Percentiles rank a stretch among this genome's conserved stretches.
phyloP scores from a whole-genome alignment of 2,797 vertebrate genomes.

The Eulemur rubriventer region DNA sequence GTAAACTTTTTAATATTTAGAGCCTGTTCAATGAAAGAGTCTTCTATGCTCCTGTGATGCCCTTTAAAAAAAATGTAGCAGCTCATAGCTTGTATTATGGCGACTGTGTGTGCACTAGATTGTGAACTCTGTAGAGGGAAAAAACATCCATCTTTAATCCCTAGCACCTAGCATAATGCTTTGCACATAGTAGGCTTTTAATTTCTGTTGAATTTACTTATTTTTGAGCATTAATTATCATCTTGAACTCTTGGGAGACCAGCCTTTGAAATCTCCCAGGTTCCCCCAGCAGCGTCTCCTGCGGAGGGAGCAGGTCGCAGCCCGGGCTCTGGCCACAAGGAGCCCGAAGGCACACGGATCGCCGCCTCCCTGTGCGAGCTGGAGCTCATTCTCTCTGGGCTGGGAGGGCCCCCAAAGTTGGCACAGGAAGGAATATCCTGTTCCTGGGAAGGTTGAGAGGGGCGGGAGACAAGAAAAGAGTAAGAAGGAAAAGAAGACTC shows the following conservation, averaged over 20 bases:
- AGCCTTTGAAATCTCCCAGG: neutral
- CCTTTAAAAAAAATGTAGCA: neutral
- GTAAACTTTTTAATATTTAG: neutral
- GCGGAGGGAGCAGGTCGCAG: neutral
- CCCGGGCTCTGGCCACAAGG: no score
- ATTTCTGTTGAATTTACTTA: neutral
- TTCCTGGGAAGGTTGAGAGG: neutral
- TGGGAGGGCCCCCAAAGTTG: neutral
- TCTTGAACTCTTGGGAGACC: neutral
- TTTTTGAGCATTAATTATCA: neutral
- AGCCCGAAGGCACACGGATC: no score
- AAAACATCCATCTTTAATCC: neutral
- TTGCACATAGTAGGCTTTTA: neutral
- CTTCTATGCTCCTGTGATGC: neutral
- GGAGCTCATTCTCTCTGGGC: neutral
- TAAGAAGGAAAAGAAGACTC: no score
- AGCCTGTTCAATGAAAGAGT: neutral
- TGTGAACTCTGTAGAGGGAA: neutral
- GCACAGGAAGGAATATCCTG: neutral
- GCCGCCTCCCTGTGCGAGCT: neutral
- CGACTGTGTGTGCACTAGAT: neutral
- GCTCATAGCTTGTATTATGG: neutral
- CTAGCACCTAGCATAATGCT: neutral
- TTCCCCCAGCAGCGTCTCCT: neutral
- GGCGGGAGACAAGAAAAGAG: no score